A percentile compares a stretch with the other conserved stretches of the same genome.
Conservation (phyloP, 2,113 vertebrate genomes). For the Cercocebus atys region DNA sequence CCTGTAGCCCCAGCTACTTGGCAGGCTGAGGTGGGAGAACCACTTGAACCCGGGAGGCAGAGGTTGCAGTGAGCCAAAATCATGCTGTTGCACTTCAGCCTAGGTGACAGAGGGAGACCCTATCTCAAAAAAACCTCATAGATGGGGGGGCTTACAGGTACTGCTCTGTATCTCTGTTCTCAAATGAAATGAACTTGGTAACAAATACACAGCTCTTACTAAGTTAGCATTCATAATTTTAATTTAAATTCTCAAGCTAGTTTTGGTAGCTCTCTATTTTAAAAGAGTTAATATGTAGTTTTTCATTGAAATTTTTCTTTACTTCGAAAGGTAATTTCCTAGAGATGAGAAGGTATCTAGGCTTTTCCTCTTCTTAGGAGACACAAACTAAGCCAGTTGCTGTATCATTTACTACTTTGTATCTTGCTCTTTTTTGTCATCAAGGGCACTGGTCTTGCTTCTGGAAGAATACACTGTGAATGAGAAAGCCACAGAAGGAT, state of each 20-base stretch:
- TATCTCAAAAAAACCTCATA: no score
- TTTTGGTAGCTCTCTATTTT: conserved; percentile 25
- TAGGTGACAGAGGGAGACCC: no score
- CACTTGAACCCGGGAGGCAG: no score
- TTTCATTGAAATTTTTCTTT: conserved; percentile 40
- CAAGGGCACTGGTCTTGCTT: background rate
- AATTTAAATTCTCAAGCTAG: conserved; percentile 34
- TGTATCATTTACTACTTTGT: background rate
- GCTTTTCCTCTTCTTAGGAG: background rate
- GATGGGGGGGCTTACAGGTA: background rate
- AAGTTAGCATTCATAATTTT: conserved; percentile 20
- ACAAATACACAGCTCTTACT: background rate
- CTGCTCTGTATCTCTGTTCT: background rate
- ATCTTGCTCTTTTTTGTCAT: background rate
- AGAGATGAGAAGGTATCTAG: background rate
- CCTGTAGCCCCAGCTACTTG: no score
- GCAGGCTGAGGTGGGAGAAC: no score
- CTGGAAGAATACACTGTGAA: background rate
- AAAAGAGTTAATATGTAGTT: conserved; percentile 1
- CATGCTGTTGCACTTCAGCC: no score
- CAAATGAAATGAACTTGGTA: background rate
- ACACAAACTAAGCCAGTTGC: background rate
- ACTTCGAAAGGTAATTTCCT: background rate
- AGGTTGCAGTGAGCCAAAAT: no score
- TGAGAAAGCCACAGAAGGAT: background rate